These are phyloP conservation scores for Telenomus remus DNA, from an alignment of 1,140 invertebrate species.

Conservation along the genomic window DNA sequence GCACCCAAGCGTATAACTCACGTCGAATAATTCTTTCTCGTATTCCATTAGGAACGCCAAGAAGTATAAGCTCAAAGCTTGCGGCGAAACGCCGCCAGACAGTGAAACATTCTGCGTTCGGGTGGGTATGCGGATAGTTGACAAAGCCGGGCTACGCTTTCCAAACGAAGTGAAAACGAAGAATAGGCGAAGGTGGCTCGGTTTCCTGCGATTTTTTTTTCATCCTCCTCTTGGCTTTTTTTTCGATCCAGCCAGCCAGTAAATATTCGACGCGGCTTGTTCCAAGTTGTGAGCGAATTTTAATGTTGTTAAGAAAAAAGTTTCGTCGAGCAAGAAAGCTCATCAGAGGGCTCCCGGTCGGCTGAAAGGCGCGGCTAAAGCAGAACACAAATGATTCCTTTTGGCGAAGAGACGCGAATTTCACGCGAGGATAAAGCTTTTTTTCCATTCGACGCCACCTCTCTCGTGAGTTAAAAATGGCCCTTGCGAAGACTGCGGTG, in stretches of 20 bases:
- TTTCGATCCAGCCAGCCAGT: conserved; percentile 37
- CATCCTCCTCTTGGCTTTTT: conserved; percentile 19
- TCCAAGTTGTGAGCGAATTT: conserved; percentile 60
- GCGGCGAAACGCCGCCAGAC: conserved; percentile 44
- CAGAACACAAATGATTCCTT: too few relatives aligned
- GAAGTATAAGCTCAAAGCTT: conserved; percentile 39
- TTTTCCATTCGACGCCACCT: conserved; percentile 7
- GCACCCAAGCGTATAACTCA: conserved; percentile 28
- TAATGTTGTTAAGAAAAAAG: conserved; percentile 61
- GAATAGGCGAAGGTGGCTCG: conserved; percentile 43
- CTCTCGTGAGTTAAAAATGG: conserved; percentile 45
- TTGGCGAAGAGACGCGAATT: conserved; percentile 26
- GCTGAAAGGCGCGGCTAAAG: conserved; percentile 31
- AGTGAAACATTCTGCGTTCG: conserved; percentile 40
- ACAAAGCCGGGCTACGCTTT: conserved; percentile 48
- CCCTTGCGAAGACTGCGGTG: conserved; percentile 41
- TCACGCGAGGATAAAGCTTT: conserved; percentile 24
- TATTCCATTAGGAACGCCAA: conserved; percentile 47
- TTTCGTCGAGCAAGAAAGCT: conserved; percentile 61
- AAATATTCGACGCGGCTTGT: conserved; percentile 56
- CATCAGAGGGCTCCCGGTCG: conserved; percentile 52
- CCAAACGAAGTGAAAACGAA: conserved; percentile 38
- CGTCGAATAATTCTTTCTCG: conserved; percentile 46
- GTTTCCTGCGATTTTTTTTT: conserved; percentile 30
- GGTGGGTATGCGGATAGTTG: conserved; percentile 39